These are phyloP conservation scores for Petrolisthes cinctipes DNA, from an alignment of 2,888 invertebrate species.

Conservation along the genomic window DNA sequence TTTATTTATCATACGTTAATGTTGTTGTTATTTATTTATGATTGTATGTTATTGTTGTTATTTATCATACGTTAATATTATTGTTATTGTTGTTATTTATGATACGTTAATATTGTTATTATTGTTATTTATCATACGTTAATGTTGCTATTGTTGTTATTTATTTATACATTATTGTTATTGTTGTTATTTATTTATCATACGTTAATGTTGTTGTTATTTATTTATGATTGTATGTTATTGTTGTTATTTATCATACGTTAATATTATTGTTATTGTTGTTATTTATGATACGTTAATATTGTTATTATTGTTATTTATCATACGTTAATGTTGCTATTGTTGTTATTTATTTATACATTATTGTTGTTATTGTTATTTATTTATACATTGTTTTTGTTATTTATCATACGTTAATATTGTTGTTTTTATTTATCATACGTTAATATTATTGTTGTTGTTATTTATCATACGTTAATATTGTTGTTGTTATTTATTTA, in stretches of 20 bases:
- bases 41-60: no score
- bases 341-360: not conserved
- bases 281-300: not conserved
- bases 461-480: no score
- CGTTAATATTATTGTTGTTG: not conserved
- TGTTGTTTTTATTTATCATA: not conserved
- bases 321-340: not conserved
- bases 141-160: no score
- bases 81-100: no score
- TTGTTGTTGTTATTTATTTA: no score
- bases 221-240: no score
- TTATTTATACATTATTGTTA: no score
- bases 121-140: no score
- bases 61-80: not conserved
- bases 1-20: no score
- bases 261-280: not conserved
- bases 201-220: no score
- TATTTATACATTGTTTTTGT: not conserved
- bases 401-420: not conserved
- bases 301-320: constrained; percentile 65
- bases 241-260: no score
- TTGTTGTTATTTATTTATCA: not conserved
- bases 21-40: no score
- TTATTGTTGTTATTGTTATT: not conserved
- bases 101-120: not conserved